phyloP scores from a whole-genome alignment of 2,888 invertebrate genomes.

The Dryobotodes eremita region DNA sequence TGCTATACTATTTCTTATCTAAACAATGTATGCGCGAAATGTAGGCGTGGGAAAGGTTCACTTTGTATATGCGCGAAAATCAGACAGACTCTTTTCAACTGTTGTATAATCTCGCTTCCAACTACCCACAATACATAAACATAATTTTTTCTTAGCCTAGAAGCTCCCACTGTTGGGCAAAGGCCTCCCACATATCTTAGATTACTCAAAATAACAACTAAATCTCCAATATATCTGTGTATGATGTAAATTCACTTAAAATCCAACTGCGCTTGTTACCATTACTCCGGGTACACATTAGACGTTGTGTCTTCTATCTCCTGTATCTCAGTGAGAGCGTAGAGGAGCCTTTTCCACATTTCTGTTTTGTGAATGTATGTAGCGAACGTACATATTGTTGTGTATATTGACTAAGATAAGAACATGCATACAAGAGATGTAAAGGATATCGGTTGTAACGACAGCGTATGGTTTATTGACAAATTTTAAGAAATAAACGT shows the following conservation, averaged over 20 bases:
- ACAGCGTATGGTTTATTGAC: constrained; percentile 83
- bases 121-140: not conserved
- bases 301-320: not conserved
- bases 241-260: constrained; percentile 1
- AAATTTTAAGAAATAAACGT: constrained; percentile 89
- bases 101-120: not conserved
- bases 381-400: constrained; percentile 71
- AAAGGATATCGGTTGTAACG: constrained; percentile 78
- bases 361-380: constrained; percentile 57
- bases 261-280: not conserved
- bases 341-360: constrained; percentile 16
- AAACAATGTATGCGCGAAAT: constrained; percentile 71
- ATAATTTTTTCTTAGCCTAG: not conserved
- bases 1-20: constrained; percentile 76
- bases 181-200: not conserved
- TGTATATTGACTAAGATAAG: constrained; percentile 77
- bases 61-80: not conserved
- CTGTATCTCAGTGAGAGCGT: not conserved
- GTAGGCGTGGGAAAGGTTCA: constrained; percentile 65
- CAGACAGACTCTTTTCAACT: not conserved
- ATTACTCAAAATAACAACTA: not conserved
- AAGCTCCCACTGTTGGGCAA: not conserved
- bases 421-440: constrained; percentile 65
- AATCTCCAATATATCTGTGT: not conserved
- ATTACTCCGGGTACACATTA: not conserved